A percentile compares a stretch with the other conserved stretches of the same genome.
These are phyloP conservation scores for Neria commutata DNA, from an alignment of 2,888 invertebrate genomes.

Conservation along the genomic window DNA sequence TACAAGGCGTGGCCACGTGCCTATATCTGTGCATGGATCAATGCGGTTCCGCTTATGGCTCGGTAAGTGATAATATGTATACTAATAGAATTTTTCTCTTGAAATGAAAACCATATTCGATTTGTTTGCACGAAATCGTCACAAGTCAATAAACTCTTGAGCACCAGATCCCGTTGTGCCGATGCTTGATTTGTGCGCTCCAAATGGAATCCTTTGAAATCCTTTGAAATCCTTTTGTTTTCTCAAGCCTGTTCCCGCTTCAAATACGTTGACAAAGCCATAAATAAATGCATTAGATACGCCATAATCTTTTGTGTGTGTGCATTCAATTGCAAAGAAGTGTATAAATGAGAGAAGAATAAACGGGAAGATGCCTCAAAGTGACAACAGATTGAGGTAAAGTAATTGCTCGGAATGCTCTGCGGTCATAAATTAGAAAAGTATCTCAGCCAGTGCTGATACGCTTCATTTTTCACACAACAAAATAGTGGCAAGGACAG, in stretches of 20 bases:
- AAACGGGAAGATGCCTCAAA: conserved; percentile 2
- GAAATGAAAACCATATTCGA: no score
- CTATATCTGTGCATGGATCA: conserved; percentile 89
- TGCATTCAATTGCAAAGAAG: no score
- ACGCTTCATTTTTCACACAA: conserved; percentile 2
- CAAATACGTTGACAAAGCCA: conserved; percentile 8
- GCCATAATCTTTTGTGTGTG: background rate
- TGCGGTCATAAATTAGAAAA: conserved; percentile 16
- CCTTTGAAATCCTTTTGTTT: background rate
- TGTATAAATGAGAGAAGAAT: background rate
- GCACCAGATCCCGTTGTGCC: no score
- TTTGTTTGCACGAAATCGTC: no score
- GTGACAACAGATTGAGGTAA: conserved; percentile 25
- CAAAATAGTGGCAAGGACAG: background rate
- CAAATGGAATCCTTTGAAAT: no score
- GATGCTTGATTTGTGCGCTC: no score
- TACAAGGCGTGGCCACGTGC: conserved; percentile 86
- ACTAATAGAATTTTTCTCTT: conserved; percentile 26
- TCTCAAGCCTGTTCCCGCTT: background rate
- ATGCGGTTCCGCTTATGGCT: conserved; percentile 85
- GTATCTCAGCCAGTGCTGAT: background rate
- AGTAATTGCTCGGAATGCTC: no score
- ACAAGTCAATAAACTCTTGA: no score
- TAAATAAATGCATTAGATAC: conserved; percentile 2
- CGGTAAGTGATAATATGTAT: conserved; percentile 70